A percentile compares a stretch with the other conserved stretches of the same genome.
Conservation (phyloP, 2,113 vertebrate genomes). For the Pachyramphus minor region DNA sequence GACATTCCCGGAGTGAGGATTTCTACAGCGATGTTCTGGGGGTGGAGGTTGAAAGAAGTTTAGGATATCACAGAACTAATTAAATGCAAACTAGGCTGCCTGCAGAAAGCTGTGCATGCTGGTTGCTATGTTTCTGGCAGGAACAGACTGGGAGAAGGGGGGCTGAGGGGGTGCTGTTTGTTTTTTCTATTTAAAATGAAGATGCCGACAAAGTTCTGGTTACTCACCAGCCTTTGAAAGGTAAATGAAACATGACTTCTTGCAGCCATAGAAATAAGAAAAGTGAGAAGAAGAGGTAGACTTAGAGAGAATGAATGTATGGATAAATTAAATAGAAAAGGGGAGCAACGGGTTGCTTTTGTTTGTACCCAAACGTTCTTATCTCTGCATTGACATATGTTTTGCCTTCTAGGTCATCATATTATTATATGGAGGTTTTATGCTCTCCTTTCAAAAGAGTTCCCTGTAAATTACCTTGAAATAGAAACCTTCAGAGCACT, state of each 20-base stretch:
- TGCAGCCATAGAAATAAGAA: not conserved
- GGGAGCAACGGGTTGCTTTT: not conserved
- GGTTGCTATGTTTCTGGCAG: conserved; percentile 64
- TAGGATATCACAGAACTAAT: conserved; percentile 68
- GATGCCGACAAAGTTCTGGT: conserved; percentile 55
- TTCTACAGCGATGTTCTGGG: conserved; percentile 45
- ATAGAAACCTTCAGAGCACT: not conserved
- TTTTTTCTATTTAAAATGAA: conserved; percentile 55
- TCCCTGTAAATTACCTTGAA: conserved; percentile 40
- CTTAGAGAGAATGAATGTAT: not conserved
- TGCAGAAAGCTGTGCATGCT: conserved; percentile 53
- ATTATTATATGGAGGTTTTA: conserved; percentile 32
- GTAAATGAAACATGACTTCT: conserved; percentile 43
- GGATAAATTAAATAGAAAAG: not conserved
- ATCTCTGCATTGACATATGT: not conserved
- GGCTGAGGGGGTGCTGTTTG: conserved; percentile 32
- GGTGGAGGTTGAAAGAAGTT: conserved; percentile 56
- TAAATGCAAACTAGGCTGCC: conserved; percentile 67
- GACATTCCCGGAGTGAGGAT: conserved; percentile 49
- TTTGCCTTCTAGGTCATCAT: conserved; percentile 16
- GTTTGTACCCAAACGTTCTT: conserved; percentile 35
- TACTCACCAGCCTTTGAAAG: conserved; percentile 62
- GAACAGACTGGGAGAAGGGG: conserved; percentile 39
- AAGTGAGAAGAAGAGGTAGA: not conserved
- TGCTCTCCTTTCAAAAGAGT: conserved; percentile 23